phyloP scores from a whole-genome alignment of 2,113 vertebrate species.

The Dromaius novaehollandiae region DNA sequence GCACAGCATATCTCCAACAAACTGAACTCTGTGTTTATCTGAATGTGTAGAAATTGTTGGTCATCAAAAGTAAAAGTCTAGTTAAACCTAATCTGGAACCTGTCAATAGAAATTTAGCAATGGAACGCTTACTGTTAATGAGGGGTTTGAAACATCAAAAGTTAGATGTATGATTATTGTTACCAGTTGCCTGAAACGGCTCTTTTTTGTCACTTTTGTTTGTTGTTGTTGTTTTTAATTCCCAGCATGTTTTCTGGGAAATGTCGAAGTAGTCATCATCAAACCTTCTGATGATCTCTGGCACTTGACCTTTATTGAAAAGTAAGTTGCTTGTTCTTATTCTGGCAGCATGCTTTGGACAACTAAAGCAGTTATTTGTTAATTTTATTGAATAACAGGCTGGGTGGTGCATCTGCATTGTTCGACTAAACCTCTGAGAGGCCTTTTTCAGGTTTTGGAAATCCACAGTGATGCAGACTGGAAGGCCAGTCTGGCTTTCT shows the following conservation, averaged over 20 bases:
- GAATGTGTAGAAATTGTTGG: background rate
- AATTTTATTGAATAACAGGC: background rate
- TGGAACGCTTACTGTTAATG: background rate
- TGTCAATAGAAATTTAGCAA: background rate
- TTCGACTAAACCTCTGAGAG: background rate
- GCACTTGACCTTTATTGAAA: background rate
- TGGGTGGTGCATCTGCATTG: background rate
- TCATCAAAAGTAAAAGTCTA: background rate
- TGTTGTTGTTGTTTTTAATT: background rate
- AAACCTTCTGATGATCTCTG: background rate
- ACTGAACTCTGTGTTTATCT: background rate
- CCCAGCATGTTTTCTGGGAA: background rate
- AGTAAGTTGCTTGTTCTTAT: background rate
- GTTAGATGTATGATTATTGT: background rate
- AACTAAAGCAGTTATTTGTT: background rate
- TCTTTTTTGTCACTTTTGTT: background rate
- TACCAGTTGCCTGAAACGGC: background rate
- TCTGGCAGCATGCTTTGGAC: background rate
- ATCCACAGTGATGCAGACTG: background rate
- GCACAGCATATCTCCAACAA: background rate
- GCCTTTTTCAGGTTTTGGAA: background rate
- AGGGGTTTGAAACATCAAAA: background rate
- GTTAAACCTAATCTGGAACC: background rate
- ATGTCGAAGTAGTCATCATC: background rate
- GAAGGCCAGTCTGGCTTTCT: background rate